A percentile compares a stretch with the other conserved stretches of the same genome.
Evolutionary conservation across 2,797 vertebrate species (phyloP).

Genomic region (Sardinella longiceps): DNA sequence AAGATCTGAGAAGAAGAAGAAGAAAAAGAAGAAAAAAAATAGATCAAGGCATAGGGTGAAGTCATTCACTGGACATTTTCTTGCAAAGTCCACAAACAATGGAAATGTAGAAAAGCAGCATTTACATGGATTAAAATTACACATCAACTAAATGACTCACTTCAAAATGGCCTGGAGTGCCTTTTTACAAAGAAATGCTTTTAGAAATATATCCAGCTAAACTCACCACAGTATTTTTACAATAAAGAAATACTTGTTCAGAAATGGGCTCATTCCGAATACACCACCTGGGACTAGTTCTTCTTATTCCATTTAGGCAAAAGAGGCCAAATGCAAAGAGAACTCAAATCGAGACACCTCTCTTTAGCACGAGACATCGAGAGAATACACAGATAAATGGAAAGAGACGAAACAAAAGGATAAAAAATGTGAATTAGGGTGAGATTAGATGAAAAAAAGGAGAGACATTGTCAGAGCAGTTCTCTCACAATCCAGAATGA

Average conservation of each 20-base stretch:
- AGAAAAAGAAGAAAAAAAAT: neutral
- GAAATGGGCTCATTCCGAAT: neutral
- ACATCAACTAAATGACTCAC: neutral
- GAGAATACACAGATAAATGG: slow-evolving; percentile 48
- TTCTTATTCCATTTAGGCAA: slow-evolving; percentile 42
- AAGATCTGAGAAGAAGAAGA: neutral
- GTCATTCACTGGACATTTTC: neutral
- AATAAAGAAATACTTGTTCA: neutral
- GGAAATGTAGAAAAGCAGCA: neutral
- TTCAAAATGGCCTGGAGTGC: neutral
- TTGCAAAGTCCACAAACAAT: neutral
- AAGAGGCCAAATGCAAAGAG: slow-evolving; percentile 44
- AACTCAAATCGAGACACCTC: slow-evolving; percentile 27
- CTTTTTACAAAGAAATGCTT: neutral
- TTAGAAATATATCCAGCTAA: neutral
- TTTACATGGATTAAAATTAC: neutral
- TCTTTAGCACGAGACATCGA: neutral
- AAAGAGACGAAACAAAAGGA: slow-evolving; percentile 50
- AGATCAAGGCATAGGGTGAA: neutral
- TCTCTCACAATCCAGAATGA: slow-evolving; percentile 64
- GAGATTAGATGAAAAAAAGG: slow-evolving; percentile 56
- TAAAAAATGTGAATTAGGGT: slow-evolving; percentile 62
- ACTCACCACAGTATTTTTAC: neutral
- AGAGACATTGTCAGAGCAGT: slow-evolving; percentile 59
- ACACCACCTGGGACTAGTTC: neutral